A percentile compares a stretch with the other conserved stretches of the same genome.
phyloP scores from a whole-genome alignment of 2,888 invertebrate genomes.

The Baccha elongata region DNA sequence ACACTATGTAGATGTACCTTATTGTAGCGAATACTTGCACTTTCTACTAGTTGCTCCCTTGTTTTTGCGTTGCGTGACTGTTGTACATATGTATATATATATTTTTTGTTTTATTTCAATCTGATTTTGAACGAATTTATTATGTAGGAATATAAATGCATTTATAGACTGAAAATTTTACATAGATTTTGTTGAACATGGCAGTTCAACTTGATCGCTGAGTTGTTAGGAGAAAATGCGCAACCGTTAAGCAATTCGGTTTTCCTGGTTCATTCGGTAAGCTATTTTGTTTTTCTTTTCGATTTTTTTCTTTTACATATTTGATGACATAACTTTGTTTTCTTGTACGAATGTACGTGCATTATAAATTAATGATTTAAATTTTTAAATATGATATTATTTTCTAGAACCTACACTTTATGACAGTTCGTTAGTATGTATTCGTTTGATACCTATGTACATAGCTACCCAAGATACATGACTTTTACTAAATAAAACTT shows the following conservation, averaged over 20 bases:
- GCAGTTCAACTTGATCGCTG: constrained; percentile 31
- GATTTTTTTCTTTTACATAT: constrained; percentile 45
- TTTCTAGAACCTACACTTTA: too few species aligned
- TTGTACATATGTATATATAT: too few species aligned
- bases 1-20: background rate
- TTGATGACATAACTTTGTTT: constrained; percentile 16
- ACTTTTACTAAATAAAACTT: too few species aligned
- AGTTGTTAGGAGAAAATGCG: background rate
- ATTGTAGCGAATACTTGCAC: constrained; percentile 15
- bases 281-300: background rate
- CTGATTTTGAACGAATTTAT: constrained; percentile 8
- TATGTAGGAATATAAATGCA: background rate
- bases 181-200: constrained; percentile 3
- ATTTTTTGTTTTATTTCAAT: constrained; percentile 18
- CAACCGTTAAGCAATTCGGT: background rate
- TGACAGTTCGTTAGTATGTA: too few species aligned
- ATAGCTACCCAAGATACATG: too few species aligned
- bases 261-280: constrained; percentile 26
- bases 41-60: constrained; percentile 1
- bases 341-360: background rate
- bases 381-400: too few species aligned
- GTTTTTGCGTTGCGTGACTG: constrained; percentile 12
- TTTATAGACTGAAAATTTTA: background rate
- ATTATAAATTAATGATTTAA: background rate
- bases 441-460: too few species aligned